Evolutionary conservation across 2,113 vertebrate species (phyloP).

Genomic region (Hippocampus mohnikei): DNA sequence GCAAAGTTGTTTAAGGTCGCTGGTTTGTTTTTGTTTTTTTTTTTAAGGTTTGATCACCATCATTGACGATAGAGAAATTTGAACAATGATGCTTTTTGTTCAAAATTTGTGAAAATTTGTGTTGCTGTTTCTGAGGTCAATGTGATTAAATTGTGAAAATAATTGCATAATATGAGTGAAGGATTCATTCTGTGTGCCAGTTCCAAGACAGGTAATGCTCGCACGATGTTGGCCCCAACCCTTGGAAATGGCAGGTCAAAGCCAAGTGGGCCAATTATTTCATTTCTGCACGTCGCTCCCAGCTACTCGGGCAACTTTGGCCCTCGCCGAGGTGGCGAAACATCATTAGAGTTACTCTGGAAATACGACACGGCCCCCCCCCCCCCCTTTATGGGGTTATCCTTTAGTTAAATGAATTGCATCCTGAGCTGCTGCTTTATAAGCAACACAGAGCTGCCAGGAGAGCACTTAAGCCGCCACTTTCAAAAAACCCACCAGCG

Average conservation of each 20-base stretch:
- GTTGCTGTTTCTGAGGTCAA: background rate
- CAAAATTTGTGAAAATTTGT: no score
- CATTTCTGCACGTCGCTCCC: background rate
- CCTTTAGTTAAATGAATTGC: slow-evolving; percentile 69
- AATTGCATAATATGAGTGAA: background rate
- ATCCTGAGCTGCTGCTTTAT: slow-evolving; percentile 57
- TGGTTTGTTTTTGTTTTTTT: no score
- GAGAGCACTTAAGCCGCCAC: slow-evolving; percentile 69
- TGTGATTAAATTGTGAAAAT: background rate
- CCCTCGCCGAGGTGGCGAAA: slow-evolving; percentile 7
- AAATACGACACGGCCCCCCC: background rate
- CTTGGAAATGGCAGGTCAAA: background rate
- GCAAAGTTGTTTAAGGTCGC: no score
- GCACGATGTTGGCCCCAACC: background rate
- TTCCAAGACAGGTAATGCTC: background rate
- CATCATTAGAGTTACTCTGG: slow-evolving; percentile 28
- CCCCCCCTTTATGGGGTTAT: slow-evolving; percentile 13
- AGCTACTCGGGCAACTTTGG: slow-evolving; percentile 1
- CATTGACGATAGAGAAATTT: no score
- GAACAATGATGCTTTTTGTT: no score
- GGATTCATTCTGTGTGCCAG: background rate
- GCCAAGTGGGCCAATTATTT: slow-evolving; percentile 3
- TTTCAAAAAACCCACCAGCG: slow-evolving; percentile 53
- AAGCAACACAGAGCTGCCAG: slow-evolving; percentile 69
- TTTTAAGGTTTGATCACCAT: no score